A percentile compares a stretch with the other conserved stretches of the same genome.
These are phyloP conservation scores for Platycercus adscitus DNA, from an alignment of 2,113 vertebrate genomes.

Conservation along the genomic window DNA sequence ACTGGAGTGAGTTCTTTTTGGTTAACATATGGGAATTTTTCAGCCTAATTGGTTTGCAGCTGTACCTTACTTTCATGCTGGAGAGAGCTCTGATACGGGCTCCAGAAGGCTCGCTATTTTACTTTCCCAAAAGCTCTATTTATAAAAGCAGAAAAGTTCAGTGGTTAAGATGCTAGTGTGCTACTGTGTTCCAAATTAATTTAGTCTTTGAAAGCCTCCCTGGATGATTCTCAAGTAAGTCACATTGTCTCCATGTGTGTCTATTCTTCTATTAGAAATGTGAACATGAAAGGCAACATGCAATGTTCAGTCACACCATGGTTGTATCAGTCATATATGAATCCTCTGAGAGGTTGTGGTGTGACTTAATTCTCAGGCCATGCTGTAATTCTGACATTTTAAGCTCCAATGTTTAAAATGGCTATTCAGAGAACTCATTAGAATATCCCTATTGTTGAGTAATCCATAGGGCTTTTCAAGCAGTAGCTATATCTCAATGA, in stretches of 20 bases:
- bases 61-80: not conserved
- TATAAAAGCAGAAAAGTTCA: not conserved
- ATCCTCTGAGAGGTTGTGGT: not conserved
- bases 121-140: not conserved
- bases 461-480: not conserved
- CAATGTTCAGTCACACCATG: not conserved
- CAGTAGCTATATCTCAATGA: not conserved
- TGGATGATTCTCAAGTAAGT: not conserved
- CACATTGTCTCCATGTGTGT: not conserved
- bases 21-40: slow-evolving; percentile 31
- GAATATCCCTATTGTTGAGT: not conserved
- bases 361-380: not conserved
- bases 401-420: not conserved
- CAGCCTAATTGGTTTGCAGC: slow-evolving; percentile 34
- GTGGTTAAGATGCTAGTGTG: not conserved
- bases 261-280: not conserved
- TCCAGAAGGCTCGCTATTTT: not conserved
- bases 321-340: not conserved
- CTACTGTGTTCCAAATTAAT: not conserved
- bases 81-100: not conserved
- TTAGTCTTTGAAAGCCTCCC: not conserved
- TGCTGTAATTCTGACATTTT: not conserved
- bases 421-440: not conserved
- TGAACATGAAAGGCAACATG: not conserved
- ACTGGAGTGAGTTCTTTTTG: not conserved